phyloP scores from a whole-genome alignment of 2,797 vertebrate genomes.

The Chaetodon trifasciatus region DNA sequence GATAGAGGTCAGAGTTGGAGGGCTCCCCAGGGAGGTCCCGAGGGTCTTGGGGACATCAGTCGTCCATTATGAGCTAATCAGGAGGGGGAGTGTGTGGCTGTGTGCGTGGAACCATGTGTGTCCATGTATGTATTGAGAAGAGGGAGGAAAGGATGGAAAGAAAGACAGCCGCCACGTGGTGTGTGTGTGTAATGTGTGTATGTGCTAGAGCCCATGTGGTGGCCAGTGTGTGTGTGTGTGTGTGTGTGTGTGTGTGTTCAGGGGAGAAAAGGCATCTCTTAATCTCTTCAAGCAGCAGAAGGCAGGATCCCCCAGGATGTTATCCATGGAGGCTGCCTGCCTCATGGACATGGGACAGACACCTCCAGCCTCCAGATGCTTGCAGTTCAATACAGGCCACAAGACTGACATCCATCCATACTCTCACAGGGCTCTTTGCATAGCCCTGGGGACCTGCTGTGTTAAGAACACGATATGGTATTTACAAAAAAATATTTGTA shows the following conservation, averaged over 20 bases:
- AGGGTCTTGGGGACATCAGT: slow-evolving; percentile 85
- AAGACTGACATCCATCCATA: slow-evolving; percentile 73
- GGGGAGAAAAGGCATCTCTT: slow-evolving; percentile 35
- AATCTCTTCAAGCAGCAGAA: slow-evolving; percentile 80
- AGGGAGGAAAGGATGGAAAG: slow-evolving; percentile 48
- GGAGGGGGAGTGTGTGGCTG: slow-evolving; percentile 58
- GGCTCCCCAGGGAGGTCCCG: slow-evolving; percentile 83
- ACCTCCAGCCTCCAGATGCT: slow-evolving; percentile 83
- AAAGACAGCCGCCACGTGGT: slow-evolving; percentile 58
- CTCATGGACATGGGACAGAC: slow-evolving; percentile 55
- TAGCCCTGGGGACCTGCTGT: slow-evolving; percentile 82
- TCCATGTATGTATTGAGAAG: slow-evolving; percentile 31
- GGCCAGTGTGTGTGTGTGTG: slow-evolving; percentile 39
- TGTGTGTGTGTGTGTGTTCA: slow-evolving; percentile 12
- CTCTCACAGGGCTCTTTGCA: slow-evolving; percentile 83
- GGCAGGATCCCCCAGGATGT: slow-evolving; percentile 75
- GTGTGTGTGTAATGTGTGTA: slow-evolving; percentile 48
- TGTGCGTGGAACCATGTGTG: slow-evolving; percentile 44
- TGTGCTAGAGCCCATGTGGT: slow-evolving; percentile 31
- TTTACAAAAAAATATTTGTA: slow-evolving; percentile 91
- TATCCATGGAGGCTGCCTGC: slow-evolving; percentile 45
- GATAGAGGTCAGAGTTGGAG: slow-evolving; percentile 86
- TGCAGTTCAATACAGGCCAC: slow-evolving; percentile 79
- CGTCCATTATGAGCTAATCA: slow-evolving; percentile 87
- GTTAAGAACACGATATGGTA: slow-evolving; percentile 88